Evolutionary conservation across 2,888 invertebrate species (phyloP), one percentile per base, ranked within the genome.

Genomic region (Slavum lentiscoides): DNA sequence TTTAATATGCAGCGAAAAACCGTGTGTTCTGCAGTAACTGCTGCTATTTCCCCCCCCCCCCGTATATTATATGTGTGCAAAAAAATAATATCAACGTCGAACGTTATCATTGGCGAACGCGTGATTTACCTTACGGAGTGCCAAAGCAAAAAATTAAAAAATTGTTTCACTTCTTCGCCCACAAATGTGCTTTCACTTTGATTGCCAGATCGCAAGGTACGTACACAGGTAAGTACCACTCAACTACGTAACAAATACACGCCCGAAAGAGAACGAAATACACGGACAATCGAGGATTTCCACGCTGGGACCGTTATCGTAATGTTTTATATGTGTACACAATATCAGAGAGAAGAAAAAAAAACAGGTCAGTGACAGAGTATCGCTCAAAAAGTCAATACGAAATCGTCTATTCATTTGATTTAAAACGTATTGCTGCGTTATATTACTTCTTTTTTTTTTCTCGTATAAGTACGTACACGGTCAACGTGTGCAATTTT

Each of bases 351-450:
- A 64, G 30, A 30, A 30, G 30, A 30, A 30, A 4, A 30, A 23
- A 43, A 58, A 74, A n/a, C 13, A 59, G 75, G 75, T 68, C 67
- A 68, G 21, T 43, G 37, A 66, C 66, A 30, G 30, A 66, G 55
- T 59, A 66, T 66, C 66, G 17, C 58, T 59, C 75, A 19, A 49
- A 49, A 75, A 76, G 75, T 68, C 59, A 68, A 68, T 68, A 59
- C 23, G 30, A 76, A 76, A 76, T 58, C 49, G 68, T 68, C 67
- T 59, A 76, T 76, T 76, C 67, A 76, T 68, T 76, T 30, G 7
- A 76, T 76, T 76, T 76, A 76, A 76, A 67, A 68, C 59, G 75
- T 23, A 59, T 7, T 69, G 53, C 0, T 49, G 21, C 19, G 30
- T 30, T 30, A 30, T 30, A 30, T 43, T 67, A 53, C 4, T 17